These are phyloP conservation scores for Trypoxylus dichotomus DNA, from an alignment of 1,140 invertebrate species.

Conservation along the genomic window DNA sequence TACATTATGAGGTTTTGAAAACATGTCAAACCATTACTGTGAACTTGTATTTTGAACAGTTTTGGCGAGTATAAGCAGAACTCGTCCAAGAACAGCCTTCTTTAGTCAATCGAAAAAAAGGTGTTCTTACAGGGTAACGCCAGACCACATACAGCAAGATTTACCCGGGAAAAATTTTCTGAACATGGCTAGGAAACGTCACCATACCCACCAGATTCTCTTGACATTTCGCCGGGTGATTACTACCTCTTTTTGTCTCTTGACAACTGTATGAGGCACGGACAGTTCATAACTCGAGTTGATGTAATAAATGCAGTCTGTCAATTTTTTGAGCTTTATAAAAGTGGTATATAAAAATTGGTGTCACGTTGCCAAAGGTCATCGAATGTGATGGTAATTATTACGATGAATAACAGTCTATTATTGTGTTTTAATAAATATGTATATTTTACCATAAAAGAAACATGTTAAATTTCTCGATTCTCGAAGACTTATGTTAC, in stretches of 20 bases:
- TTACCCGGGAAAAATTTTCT: too few species aligned
- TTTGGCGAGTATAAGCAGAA: too few species aligned
- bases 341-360: background rate
- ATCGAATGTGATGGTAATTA: conserved; percentile 3
- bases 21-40: background rate
- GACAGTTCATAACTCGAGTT: background rate
- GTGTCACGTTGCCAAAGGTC: background rate
- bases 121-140: too few species aligned
- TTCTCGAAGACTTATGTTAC: too few species aligned
- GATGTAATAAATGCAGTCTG: conserved; percentile 1
- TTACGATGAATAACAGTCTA: background rate
- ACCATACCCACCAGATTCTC: background rate
- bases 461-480: too few species aligned
- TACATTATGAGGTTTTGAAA: background rate
- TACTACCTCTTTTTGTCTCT: background rate
- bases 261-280: background rate
- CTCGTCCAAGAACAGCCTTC: too few species aligned
- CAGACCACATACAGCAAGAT: too few species aligned
- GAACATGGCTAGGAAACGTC: background rate
- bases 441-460: too few species aligned
- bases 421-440: background rate
- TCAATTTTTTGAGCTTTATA: background rate
- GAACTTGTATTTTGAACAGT: background rate
- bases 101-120: too few species aligned
- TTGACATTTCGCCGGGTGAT: background rate